These are phyloP conservation scores for Grapholita molesta DNA, from an alignment of 1,140 invertebrate species.

Conservation along the genomic window DNA sequence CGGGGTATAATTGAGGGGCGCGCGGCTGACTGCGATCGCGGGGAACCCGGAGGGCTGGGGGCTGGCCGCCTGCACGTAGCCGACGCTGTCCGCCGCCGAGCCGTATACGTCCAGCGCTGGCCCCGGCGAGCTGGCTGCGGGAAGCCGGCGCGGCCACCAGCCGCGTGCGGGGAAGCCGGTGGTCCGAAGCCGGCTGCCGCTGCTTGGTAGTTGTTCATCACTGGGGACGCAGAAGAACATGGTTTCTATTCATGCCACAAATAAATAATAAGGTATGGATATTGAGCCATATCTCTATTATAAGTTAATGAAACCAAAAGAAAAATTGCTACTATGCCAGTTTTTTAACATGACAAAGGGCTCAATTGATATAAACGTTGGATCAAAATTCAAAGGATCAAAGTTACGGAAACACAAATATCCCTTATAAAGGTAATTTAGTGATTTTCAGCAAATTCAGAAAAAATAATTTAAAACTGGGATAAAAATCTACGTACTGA, in stretches of 20 bases:
- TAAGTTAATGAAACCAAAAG: no score
- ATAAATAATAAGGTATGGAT: no score
- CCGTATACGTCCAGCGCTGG: conserved; percentile 94
- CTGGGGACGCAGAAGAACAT: conserved; percentile 73
- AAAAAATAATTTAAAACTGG: neutral
- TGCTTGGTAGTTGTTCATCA: conserved; percentile 97
- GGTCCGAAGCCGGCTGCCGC: conserved; percentile 87
- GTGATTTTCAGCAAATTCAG: no score
- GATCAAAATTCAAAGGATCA: no score
- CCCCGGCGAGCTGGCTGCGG: conserved; percentile 91
- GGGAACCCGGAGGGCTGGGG: conserved; percentile 94
- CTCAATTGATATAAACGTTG: no score
- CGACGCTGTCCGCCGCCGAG: conserved; percentile 90
- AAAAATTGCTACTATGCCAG: no score
- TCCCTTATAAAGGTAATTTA: no score
- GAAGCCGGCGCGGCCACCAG: conserved; percentile 87
- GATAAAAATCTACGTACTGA: neutral
- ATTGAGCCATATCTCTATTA: no score
- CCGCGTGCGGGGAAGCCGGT: conserved; percentile 80
- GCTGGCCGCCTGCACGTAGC: conserved; percentile 95
- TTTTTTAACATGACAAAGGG: no score
- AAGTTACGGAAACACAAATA: no score
- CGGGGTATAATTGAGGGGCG: conserved; percentile 93
- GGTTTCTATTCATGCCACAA: no score
- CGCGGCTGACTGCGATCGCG: conserved; percentile 92